Conservation (phyloP, 2,113 vertebrate genomes). For the Paracanthobrama guichenoti region DNA sequence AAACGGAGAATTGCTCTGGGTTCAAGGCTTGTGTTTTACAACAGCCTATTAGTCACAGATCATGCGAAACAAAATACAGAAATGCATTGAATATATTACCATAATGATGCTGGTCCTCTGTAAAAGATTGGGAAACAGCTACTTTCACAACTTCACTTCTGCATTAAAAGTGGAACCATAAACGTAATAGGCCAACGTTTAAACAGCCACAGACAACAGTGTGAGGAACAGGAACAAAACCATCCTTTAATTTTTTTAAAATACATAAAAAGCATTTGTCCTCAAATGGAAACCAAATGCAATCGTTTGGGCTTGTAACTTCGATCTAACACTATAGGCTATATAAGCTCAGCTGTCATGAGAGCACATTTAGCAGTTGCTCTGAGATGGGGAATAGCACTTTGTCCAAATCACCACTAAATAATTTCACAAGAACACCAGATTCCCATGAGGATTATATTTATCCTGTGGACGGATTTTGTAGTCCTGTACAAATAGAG, state of each 20-base stretch:
- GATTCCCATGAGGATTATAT: conserved; percentile 67
- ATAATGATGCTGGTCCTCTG: neutral
- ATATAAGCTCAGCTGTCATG: neutral
- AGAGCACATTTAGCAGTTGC: neutral
- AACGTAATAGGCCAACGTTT: neutral
- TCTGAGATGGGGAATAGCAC: conserved; percentile 34
- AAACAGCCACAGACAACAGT: neutral
- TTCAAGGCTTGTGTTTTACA: conserved; percentile 50
- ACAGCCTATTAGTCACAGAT: conserved; percentile 63
- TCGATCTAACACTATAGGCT: neutral
- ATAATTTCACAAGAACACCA: conserved; percentile 47
- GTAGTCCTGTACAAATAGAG: conserved; percentile 54
- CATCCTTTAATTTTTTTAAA: neutral
- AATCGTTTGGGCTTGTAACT: neutral
- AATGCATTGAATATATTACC: neutral
- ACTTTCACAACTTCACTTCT: neutral
- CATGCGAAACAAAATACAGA: conserved; percentile 13
- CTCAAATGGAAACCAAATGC: neutral
- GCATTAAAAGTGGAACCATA: conserved; percentile 2
- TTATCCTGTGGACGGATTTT: conserved; percentile 61
- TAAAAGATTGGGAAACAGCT: neutral
- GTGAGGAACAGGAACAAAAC: neutral
- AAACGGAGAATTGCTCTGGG: conserved; percentile 55
- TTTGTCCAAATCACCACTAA: conserved; percentile 18
- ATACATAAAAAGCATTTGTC: neutral